These are phyloP conservation scores for Pao palembangensis DNA, from an alignment of 2,113 vertebrate genomes.

Conservation along the genomic window DNA sequence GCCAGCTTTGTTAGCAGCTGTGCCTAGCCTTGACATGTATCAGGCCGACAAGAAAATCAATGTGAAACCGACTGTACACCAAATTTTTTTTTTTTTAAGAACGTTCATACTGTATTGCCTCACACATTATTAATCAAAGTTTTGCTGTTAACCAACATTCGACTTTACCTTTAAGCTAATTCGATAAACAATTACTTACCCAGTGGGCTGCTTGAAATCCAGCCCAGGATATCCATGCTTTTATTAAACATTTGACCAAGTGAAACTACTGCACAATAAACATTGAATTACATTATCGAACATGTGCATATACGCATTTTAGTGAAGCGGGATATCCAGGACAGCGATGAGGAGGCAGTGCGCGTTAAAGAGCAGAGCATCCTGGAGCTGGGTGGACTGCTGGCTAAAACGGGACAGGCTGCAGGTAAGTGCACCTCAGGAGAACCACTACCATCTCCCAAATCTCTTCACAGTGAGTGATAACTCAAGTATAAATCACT, in stretches of 20 bases:
- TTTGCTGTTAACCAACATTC: too few species aligned
- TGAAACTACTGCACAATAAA: too few species aligned
- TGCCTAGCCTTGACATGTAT: constrained; percentile 11
- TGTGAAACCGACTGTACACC: constrained; percentile 1
- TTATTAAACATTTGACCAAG: too few species aligned
- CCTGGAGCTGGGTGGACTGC: constrained; percentile 88
- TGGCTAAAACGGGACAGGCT: constrained; percentile 95
- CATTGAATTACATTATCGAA: too few species aligned
- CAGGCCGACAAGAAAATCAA: constrained; percentile 22
- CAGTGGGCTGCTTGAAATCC: too few species aligned
- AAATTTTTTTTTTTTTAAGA: not conserved
- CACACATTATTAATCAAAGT: not conserved
- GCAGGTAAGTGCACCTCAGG: constrained; percentile 76
- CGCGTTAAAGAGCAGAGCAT: constrained; percentile 98
- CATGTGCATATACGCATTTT: not conserved
- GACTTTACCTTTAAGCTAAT: too few species aligned
- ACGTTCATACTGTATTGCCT: not conserved
- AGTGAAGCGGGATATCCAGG: constrained; percentile 96
- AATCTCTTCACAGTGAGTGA: not conserved
- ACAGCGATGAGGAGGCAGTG: constrained; percentile 91
- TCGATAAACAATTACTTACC: too few species aligned
- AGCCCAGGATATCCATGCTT: too few species aligned
- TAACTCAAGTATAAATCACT: not conserved
- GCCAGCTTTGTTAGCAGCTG: constrained; percentile 20
- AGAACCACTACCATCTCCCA: too few species aligned